Conservation (phyloP, 53 echinoderm and acorn worm species). For the Actinopyga echinites region DNA sequence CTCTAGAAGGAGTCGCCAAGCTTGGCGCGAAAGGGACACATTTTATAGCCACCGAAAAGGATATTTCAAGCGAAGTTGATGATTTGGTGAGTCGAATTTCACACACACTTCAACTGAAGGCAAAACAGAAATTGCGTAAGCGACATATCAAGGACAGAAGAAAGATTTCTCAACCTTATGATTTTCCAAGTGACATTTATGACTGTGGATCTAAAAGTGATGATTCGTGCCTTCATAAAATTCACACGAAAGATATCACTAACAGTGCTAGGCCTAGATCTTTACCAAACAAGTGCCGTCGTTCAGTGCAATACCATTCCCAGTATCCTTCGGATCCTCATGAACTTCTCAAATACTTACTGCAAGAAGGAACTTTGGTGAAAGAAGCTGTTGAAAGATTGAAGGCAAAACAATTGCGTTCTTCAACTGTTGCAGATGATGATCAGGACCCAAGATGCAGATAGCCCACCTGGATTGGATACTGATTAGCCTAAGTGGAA, state of each 20-base stretch:
- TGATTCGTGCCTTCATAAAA: not conserved
- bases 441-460: not conserved
- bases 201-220: not conserved
- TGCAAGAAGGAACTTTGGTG: constrained; percentile 40
- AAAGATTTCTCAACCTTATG: constrained; percentile 9
- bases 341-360: constrained; percentile 31
- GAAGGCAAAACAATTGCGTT: not conserved
- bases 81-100: not conserved
- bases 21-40: not conserved
- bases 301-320: constrained; percentile 4
- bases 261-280: not conserved
- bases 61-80: constrained; percentile 10
- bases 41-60: not conserved
- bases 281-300: constrained; percentile 8
- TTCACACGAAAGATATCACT: not conserved
- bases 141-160: not conserved
- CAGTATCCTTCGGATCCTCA: constrained; percentile 46
- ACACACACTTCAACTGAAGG: constrained; percentile 11
- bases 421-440: not conserved
- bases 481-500: not conserved
- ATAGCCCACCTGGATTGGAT: not conserved
- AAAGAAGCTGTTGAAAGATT: constrained; percentile 50
- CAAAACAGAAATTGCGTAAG: not conserved
- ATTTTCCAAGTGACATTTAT: not conserved
- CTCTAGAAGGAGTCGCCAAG: not conserved